A percentile compares a stretch with the other conserved stretches of the same genome.
Conservation (phyloP, 2,113 vertebrate genomes). For the Vulpes vulpes region DNA sequence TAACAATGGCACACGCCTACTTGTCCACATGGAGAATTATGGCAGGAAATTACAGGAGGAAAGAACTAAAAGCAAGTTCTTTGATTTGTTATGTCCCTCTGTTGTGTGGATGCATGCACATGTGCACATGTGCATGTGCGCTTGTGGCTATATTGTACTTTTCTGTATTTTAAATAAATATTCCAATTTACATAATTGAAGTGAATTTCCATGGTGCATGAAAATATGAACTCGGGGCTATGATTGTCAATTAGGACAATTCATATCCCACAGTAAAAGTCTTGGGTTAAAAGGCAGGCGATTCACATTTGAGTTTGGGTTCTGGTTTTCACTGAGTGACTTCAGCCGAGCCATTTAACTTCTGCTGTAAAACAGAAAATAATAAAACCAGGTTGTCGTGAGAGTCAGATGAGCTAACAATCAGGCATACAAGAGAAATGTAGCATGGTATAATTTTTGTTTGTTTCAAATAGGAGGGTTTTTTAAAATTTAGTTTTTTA, state of each 20-base stretch:
- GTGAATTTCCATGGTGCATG: conserved; percentile 78
- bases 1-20: not conserved
- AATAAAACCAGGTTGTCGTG: not conserved
- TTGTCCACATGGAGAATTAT: not conserved
- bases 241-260: conserved; percentile 67
- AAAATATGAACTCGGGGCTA: conserved; percentile 72
- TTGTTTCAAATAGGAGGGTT: not conserved
- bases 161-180: conserved; percentile 85
- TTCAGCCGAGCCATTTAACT: not conserved
- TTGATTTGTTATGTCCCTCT: not conserved
- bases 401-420: not conserved
- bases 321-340: not conserved
- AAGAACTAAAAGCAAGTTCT: not conserved
- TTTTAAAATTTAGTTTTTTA: not conserved
- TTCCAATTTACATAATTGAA: conserved; percentile 83
- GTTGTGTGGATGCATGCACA: not conserved
- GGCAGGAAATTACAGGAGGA: not conserved
- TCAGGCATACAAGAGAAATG: not conserved
- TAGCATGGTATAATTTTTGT: not conserved
- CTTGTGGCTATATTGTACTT: conserved; percentile 78
- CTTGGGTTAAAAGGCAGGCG: not conserved
- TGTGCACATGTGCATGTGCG: not conserved
- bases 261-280: not conserved
- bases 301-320: not conserved
- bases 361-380: not conserved